These are phyloP conservation scores for Bucco capensis DNA, from an alignment of 2,113 vertebrate genomes.

Conservation along the genomic window DNA sequence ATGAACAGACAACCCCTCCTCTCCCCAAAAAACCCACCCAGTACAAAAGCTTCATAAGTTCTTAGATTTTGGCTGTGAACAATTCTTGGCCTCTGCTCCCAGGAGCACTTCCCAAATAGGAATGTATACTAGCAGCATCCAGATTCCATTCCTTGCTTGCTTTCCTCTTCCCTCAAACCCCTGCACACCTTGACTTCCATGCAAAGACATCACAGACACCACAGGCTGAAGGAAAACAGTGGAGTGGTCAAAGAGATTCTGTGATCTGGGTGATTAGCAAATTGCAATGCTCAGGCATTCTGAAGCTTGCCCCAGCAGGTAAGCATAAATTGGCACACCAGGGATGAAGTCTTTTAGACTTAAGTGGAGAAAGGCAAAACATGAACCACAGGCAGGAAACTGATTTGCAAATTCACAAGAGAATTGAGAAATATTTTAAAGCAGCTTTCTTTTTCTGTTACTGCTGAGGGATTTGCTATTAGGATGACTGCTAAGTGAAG, in stretches of 20 bases:
- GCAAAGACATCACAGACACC: not conserved
- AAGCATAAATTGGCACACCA: not conserved
- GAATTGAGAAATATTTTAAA: not conserved
- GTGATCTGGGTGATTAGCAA: not conserved
- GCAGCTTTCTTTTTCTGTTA: not conserved
- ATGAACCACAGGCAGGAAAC: not conserved
- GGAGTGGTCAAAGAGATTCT: not conserved
- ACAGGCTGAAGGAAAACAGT: not conserved
- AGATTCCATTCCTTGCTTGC: not conserved
- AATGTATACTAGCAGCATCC: not conserved
- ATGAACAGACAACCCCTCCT: accelerated
- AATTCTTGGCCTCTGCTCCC: not conserved
- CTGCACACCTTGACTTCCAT: not conserved
- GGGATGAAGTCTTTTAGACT: not conserved
- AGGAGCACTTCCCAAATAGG: accelerated
- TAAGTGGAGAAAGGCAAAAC: not conserved
- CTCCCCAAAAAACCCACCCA: accelerated
- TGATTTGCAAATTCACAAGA: not conserved
- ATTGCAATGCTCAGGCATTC: not conserved
- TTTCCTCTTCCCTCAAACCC: not conserved
- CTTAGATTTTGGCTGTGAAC: not conserved
- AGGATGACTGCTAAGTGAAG: not conserved
- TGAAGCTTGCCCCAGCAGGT: not conserved
- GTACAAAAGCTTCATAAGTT: not conserved
- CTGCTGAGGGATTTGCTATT: not conserved